These are phyloP conservation scores for Monochamus alternatus DNA, from an alignment of 2,888 invertebrate species.

Conservation along the genomic window DNA sequence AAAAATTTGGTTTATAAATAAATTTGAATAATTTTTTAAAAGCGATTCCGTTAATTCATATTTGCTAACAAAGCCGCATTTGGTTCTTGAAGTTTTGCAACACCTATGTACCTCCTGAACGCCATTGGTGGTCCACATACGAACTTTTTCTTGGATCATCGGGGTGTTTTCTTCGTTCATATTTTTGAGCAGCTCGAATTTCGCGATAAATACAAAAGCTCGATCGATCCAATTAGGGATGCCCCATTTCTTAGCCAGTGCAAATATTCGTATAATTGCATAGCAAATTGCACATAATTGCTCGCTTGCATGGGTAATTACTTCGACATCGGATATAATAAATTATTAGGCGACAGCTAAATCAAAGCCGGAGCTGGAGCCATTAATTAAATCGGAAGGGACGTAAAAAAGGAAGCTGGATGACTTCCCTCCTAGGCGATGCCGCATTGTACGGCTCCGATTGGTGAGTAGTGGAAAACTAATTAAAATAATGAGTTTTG, in stretches of 20 bases:
- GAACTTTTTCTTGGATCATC: no score
- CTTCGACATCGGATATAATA: conserved; percentile 45
- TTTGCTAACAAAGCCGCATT: no score
- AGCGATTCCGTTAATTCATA: no score
- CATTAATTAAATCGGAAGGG: conserved; percentile 38
- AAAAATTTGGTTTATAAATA: no score
- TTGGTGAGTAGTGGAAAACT: background rate
- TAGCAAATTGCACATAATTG: conserved; percentile 38
- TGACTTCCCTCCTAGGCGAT: background rate
- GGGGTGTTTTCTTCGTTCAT: background rate
- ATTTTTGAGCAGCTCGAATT: background rate
- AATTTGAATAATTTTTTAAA: no score
- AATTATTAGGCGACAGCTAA: conserved; percentile 46
- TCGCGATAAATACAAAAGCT: conserved; percentile 12
- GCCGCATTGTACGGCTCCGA: background rate
- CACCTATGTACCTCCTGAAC: no score
- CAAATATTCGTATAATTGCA: conserved; percentile 34
- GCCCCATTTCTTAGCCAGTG: conserved; percentile 14
- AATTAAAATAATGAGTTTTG: no score
- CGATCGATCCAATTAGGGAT: conserved; percentile 3
- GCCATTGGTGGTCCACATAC: no score
- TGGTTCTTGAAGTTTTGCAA: no score
- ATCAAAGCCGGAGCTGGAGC: conserved; percentile 41
- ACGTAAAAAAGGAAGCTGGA: conserved; percentile 11
- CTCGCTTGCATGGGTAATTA: conserved; percentile 42